Conservation (phyloP, 1,140 invertebrate species). For the Amphibalanus amphitrite region DNA sequence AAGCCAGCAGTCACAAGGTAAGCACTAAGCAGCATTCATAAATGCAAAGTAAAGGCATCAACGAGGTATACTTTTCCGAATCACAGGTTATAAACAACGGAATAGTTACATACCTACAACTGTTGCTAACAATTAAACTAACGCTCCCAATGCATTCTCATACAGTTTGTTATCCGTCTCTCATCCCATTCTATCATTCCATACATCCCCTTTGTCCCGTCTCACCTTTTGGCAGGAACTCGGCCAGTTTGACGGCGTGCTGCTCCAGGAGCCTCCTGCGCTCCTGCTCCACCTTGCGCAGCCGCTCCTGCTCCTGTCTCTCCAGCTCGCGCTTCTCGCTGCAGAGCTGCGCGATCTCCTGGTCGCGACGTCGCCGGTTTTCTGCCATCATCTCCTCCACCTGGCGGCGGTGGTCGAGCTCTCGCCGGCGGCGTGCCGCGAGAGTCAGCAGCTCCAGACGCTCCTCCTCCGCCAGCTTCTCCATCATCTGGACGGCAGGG, state of each 20-base stretch:
- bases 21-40: too few species aligned
- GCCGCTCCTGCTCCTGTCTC: not conserved
- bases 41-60: too few species aligned
- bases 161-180: too few species aligned
- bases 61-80: too few species aligned
- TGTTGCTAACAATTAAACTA: too few species aligned
- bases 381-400: conserved; percentile 19
- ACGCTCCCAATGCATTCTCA: too few species aligned
- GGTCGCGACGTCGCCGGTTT: conserved; percentile 14
- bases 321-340: conserved; percentile 3
- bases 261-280: not conserved
- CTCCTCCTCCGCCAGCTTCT: conserved; percentile 19
- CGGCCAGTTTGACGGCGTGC: not conserved
- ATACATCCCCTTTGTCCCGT: too few species aligned
- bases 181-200: too few species aligned
- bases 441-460: conserved; percentile 15
- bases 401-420: conserved; percentile 16
- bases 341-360: conserved; percentile 9
- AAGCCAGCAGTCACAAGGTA: too few species aligned
- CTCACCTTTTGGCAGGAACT: not conserved
- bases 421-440: conserved; percentile 14
- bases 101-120: too few species aligned
- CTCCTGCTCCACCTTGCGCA: not conserved
- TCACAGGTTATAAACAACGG: too few species aligned
- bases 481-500: conserved; percentile 18